These are phyloP conservation scores for Diarsia rubi DNA, from an alignment of 2,888 invertebrate genomes.

Conservation along the genomic window DNA sequence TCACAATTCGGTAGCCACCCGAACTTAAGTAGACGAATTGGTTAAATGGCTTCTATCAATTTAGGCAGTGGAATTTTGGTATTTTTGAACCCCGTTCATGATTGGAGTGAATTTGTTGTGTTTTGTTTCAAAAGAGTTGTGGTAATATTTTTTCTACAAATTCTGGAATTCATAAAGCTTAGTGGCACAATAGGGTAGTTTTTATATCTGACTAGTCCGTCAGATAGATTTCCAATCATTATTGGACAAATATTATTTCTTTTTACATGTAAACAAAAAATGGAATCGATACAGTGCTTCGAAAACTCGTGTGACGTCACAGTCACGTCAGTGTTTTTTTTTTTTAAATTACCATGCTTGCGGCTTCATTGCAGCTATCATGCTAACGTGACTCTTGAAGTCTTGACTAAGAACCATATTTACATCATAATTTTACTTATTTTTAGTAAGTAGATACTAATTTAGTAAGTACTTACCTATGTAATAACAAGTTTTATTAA, in stretches of 20 bases:
- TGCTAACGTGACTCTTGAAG: neutral
- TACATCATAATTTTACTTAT: neutral
- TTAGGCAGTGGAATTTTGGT: conserved; percentile 46
- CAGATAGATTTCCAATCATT: too few species aligned
- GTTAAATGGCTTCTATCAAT: conserved; percentile 74
- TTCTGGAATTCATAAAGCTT: neutral
- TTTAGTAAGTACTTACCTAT: too few species aligned
- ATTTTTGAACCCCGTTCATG: conserved; percentile 20
- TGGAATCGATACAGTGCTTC: too few species aligned
- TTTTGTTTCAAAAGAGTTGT: neutral
- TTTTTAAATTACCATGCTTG: too few species aligned
- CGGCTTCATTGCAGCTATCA: too few species aligned
- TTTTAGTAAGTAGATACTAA: neutral
- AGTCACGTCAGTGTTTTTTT: too few species aligned
- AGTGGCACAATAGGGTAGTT: too few species aligned
- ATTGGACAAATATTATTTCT: too few species aligned
- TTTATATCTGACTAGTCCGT: too few species aligned
- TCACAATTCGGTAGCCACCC: conserved; percentile 73
- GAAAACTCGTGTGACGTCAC: too few species aligned
- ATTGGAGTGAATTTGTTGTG: neutral
- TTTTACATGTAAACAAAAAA: too few species aligned
- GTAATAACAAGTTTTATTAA: neutral
- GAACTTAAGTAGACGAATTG: conserved; percentile 79
- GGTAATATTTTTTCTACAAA: neutral
- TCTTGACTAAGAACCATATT: neutral